Base-by-base conservation (phyloP, 2,113 vertebrate species). In the Pontoporia blainvillei region DNA sequence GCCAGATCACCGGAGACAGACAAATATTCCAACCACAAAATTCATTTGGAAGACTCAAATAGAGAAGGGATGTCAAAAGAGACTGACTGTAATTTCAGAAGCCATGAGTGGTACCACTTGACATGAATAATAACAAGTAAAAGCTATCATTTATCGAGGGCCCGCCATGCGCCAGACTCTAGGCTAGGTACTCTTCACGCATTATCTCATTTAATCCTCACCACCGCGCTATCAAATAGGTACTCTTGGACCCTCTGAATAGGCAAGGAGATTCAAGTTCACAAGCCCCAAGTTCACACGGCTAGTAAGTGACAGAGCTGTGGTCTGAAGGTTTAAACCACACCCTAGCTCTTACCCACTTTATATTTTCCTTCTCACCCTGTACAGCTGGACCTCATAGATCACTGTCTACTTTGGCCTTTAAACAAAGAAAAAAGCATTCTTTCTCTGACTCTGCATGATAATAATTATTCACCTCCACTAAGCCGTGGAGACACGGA, bases 1-100 rank as follows among this genome's bases (percentile, higher is more conserved):
- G 34, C 93, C 96, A 96, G 95, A 76, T 81, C 59, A 84, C 88
- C 17, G 27, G 95, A 97, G 76, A 86, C 88, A 95, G 88, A 64
- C 76, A 67, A 64, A 78, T 23, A 12, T 64, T 79, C 61, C 89
- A 86, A 59, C 17, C 61, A 31, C 76, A 92, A 90, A 84, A 94
- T 81, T 76, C 82, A 86, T 89, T 81, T 88, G 71, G 46, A 85
- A 97, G 82, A 91, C 54, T 75, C 67, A 27, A 62, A 61, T 27
- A 4, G 72, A 61, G 21, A 76, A 61, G n/a, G 49, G 49, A 64
- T 13, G 73, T 85, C 90, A 86, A 49, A 52, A 52, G 92, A 81
- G 82, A 59, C 2, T 5, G 87, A 29, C 69, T 75, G 10, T 81
- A 52, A 85, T 92, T 75, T 79, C 75, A 96, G 84, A 72, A 90